Percentiles rank a stretch among this genome's conserved stretches.
Conservation (phyloP, 2,113 vertebrate species). For the Hiodon alosoides region DNA sequence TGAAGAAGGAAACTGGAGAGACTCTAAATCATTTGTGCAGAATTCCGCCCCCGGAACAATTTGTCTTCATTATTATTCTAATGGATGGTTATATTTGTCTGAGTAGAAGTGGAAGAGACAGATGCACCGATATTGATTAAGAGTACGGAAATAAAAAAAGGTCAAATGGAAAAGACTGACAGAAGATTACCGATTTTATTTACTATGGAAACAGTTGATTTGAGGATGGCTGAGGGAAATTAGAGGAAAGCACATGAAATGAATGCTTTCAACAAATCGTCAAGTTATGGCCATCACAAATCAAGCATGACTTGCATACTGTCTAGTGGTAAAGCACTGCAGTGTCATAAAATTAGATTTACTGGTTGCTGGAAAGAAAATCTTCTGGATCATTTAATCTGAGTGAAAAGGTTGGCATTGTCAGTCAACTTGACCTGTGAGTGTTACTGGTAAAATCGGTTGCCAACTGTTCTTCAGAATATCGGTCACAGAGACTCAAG, state of each 20-base stretch:
- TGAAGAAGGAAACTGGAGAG: constrained; percentile 2
- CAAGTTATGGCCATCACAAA: neutral
- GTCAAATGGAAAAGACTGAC: neutral
- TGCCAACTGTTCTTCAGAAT: neutral
- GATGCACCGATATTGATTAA: neutral
- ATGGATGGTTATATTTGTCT: constrained; percentile 23
- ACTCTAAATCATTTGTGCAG: constrained; percentile 9
- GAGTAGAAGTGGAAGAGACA: constrained; percentile 4
- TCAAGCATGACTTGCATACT: neutral
- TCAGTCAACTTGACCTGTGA: constrained; percentile 9
- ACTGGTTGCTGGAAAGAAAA: neutral
- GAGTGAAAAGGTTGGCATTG: constrained; percentile 4
- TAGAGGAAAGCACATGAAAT: neutral
- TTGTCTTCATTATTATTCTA: constrained; percentile 19
- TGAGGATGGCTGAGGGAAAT: neutral
- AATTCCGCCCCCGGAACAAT: constrained; percentile 18
- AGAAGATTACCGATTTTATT: neutral
- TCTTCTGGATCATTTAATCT: neutral
- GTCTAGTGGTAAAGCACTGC: neutral
- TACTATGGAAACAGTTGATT: neutral
- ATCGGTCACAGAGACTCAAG: neutral
- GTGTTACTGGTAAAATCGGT: neutral
- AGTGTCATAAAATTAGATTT: neutral
- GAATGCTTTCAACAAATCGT: neutral
- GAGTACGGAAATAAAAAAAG: neutral